Base-by-base conservation (phyloP, 2,888 invertebrate genomes). In the Lydus trimaculatus region DNA sequence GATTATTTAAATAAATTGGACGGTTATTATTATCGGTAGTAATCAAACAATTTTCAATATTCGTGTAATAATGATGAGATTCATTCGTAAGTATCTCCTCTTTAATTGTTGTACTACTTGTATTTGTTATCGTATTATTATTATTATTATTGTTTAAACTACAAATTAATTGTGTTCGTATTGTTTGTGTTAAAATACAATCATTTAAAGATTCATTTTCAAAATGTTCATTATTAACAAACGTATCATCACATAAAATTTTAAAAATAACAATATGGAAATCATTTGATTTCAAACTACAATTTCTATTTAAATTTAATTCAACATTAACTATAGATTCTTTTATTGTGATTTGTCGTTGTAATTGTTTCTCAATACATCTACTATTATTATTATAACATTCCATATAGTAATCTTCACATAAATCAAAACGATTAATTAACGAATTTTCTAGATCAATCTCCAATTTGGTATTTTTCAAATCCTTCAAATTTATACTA, bases 261-360 rank as follows among this genome's bases (percentile, higher is more conserved):
- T 65, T 28, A 48, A 65, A 60, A 60, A 60, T 56, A 33, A 66
- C 36, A n/a, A 36, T 61, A 28, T 23, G 23, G 9, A 62, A 31
- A 48, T 23, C 36, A 48, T 52, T 39, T n/a, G 20, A 60, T 8
- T 59, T 33, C n/a, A n/a, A 36, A 31, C n/a, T n/a, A 31, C 61
- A 66, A 28, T 25, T 56, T 7, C n/a, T 56, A n/a, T 25, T 17
- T 25, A 66, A 58, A 52, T 66, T n/a, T 3, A 66, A 61, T 25
- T 33, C 31, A n/a, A 65, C n/a, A 17, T 25, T 28, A n/a, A 15
- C 11, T 8, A n/a, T 17, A 28, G 58, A 36, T 8, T 39, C 11
- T 31, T 61, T 11, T 9, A 17, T 25, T 13, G 61, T 23, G 58
- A 25, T 61, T 17, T 33, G 8, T n/a, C 61, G 61, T 20, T 33